Conservation (phyloP, 2,888 invertebrate species). For the Heliconius hortense region DNA sequence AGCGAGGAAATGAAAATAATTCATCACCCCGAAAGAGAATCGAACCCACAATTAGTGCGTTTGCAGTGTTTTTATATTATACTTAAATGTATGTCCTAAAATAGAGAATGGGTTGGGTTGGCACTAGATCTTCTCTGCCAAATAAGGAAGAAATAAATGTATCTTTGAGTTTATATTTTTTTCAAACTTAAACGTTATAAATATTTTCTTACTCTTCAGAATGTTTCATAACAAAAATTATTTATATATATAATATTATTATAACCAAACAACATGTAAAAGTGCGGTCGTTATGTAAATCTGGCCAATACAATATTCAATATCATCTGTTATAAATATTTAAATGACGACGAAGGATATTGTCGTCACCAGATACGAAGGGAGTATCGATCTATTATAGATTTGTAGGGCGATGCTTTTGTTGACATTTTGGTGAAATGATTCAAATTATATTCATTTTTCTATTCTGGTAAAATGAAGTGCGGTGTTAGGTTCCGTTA, state of each 20-base stretch:
- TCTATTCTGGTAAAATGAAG: background rate
- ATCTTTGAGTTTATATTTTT: too few relatives aligned
- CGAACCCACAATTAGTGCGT: background rate
- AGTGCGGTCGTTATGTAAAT: slow-evolving; percentile 8
- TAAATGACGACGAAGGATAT: slow-evolving; percentile 24
- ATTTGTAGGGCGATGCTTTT: background rate
- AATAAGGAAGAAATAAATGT: too few relatives aligned
- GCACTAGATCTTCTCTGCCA: too few relatives aligned
- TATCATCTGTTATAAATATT: slow-evolving; percentile 16
- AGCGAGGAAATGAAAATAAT: background rate
- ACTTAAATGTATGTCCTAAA: too few relatives aligned
- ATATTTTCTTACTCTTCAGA: too few relatives aligned
- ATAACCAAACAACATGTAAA: background rate
- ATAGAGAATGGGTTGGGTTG: too few relatives aligned
- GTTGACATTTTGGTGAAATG: background rate
- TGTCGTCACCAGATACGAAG: background rate
- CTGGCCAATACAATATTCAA: slow-evolving; percentile 18
- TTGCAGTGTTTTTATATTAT: background rate
- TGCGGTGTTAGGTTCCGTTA: background rate
- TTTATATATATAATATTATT: background rate
- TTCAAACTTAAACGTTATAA: too few relatives aligned
- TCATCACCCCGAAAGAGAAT: background rate
- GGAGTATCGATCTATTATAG: slow-evolving; percentile 9
- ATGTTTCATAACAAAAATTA: too few relatives aligned
- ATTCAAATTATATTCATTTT: background rate